These are phyloP conservation scores for Gymnoscelis rufifasciata DNA, from an alignment of 2,888 invertebrate species.

Conservation along the genomic window DNA sequence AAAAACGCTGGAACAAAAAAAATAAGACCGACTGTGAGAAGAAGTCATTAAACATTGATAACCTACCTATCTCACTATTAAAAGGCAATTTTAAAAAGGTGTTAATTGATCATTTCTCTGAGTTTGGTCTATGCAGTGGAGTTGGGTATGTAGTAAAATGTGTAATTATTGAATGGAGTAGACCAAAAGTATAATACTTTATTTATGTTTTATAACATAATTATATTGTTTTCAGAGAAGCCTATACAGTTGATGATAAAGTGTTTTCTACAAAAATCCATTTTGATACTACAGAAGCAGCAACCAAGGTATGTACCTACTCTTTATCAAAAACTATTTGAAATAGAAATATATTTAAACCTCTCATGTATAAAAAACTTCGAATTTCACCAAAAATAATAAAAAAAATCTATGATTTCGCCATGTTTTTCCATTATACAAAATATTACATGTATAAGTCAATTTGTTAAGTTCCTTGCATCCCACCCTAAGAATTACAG, in stretches of 20 bases:
- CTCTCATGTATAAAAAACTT: no score
- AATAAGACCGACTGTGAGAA: constrained; percentile 39
- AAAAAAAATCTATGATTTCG: no score
- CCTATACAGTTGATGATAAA: constrained; percentile 18
- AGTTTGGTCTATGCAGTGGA: constrained; percentile 52
- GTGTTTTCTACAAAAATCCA: constrained; percentile 59
- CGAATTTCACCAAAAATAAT: no score
- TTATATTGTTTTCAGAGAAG: constrained; percentile 13
- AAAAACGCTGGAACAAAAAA: constrained; percentile 64
- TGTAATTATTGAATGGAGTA: background rate
- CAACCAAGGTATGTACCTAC: constrained; percentile 42
- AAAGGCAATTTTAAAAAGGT: constrained; percentile 39
- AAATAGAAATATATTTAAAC: no score
- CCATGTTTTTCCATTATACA: no score
- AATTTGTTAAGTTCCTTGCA: no score
- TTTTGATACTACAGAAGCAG: constrained; percentile 52
- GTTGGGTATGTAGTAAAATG: constrained; percentile 49
- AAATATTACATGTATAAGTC: no score
- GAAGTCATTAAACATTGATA: constrained; percentile 52
- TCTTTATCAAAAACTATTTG: no score
- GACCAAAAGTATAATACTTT: no score
- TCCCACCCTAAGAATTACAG: no score
- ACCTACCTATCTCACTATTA: constrained; percentile 54
- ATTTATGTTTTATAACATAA: background rate
- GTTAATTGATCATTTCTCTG: constrained; percentile 54